These are phyloP conservation scores for Aporrectodea caliginosa DNA, from an alignment of 1,140 invertebrate species.

Conservation along the genomic window DNA sequence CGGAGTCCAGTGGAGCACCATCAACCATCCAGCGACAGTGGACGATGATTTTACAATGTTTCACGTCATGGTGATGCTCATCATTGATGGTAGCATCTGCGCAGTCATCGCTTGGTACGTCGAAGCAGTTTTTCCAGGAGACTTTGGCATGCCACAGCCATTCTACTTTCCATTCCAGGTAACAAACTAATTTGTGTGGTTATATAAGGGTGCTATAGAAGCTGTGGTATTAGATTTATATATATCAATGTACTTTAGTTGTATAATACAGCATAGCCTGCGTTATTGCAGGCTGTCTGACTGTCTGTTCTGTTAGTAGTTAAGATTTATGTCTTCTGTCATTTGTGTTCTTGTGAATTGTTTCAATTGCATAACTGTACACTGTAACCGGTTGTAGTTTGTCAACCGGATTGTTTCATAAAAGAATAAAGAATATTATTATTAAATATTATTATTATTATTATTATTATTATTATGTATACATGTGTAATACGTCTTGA, in stretches of 20 bases:
- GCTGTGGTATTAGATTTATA: conserved; percentile 40
- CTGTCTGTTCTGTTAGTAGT: too few species aligned
- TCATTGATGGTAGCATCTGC: conserved; percentile 58
- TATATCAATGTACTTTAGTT: conserved; percentile 23
- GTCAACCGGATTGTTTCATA: too few species aligned
- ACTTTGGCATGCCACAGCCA: conserved; percentile 57
- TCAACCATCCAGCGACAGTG: conserved; percentile 40
- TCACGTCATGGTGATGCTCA: conserved; percentile 58
- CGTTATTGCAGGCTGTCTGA: not conserved
- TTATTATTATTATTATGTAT: too few species aligned
- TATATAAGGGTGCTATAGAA: conserved; percentile 38
- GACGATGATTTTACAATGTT: conserved; percentile 52
- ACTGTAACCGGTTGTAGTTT: too few species aligned
- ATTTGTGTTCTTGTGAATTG: too few species aligned
- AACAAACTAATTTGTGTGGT: too few species aligned
- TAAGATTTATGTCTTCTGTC: too few species aligned
- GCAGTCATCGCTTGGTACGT: conserved; percentile 61
- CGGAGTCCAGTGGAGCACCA: conserved; percentile 47
- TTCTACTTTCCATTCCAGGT: conserved; percentile 58
- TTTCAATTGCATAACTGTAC: too few species aligned
- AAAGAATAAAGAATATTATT: conserved; percentile 27
- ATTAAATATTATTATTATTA: too few species aligned
- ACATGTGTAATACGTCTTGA: too few species aligned
- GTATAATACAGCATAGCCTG: not conserved
- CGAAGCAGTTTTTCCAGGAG: conserved; percentile 63